Conservation (phyloP, 2,797 vertebrate genomes). For the Myiothlypis coronata region DNA sequence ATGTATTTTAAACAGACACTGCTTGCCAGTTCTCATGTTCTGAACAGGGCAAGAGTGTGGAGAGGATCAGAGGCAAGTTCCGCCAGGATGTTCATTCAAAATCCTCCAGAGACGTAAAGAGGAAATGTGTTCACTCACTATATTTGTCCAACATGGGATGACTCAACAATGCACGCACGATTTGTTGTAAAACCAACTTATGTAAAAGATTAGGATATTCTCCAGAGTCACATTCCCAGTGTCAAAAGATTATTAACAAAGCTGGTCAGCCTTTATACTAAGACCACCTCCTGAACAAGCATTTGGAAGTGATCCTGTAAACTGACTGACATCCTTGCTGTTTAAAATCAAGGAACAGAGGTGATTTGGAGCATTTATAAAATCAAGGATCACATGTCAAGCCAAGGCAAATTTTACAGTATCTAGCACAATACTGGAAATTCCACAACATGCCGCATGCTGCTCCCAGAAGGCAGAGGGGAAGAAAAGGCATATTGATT, state of each 20-base stretch:
- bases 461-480: neutral
- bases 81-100: neutral
- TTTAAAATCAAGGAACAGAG: neutral
- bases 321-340: neutral
- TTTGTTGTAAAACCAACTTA: slow-evolving; percentile 7
- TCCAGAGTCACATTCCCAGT: neutral
- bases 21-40: neutral
- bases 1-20: neutral
- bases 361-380: neutral
- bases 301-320: neutral
- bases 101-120: slow-evolving; percentile 3
- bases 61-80: neutral
- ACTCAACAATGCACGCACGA: neutral
- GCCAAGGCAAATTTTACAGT: neutral
- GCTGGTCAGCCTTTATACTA: neutral
- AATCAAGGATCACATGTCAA: neutral
- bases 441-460: neutral
- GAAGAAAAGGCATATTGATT: neutral
- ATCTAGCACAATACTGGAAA: neutral
- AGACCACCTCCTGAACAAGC: neutral
- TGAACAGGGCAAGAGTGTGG: neutral
- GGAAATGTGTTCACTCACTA: slow-evolving; percentile 42
- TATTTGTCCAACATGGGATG: slow-evolving; percentile 3
- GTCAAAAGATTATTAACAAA: neutral
- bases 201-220: slow-evolving; percentile 30